Evolutionary conservation across 2,113 vertebrate species (phyloP), one percentile per base, ranked within the genome.

Genomic region (Cynopterus brachyotis): DNA sequence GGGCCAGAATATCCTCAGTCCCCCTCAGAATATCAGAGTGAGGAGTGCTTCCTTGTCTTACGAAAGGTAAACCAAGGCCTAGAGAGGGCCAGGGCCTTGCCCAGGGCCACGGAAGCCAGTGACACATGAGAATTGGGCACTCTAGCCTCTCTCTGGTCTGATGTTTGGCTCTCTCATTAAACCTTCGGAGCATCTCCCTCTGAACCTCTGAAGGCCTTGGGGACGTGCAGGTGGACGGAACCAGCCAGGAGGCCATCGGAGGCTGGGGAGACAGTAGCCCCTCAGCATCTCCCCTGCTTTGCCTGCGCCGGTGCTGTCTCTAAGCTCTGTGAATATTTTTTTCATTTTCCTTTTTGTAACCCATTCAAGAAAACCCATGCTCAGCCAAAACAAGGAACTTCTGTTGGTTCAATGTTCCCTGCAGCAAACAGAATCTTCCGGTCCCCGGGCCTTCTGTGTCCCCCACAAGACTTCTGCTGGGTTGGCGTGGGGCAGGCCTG

Each of bases 321-420:
- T 66, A 79, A 69, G 70, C 11, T 26, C 87, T 69, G 55, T 20
- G 73, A 53, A 64, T 7, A 17, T 30, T n/a, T 86, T 75, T 81
- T 69, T 35, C 22, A 24, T 47, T 81, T 97, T 64, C 19, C 37
- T 96, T 91, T 96, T 89, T 81, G 90, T 90, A 72, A 93, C 53
- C 85, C 92, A 69, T 94, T 97, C 79, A 90, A 96, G 72, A 96
- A 97, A 97, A 78, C 50, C 73, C 79, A 78, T 37, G 92, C 28
- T 50, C 47, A 96, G 96, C 96, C 64, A 24, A 96, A 96, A 89
- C 79, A 93, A 94, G 92, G 94, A 94, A 96, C 93, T 97, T 97
- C 94, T 98, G 97, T 92, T 87, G 96, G 83, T 87, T 96, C 92
- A 60, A 0, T 95, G 97, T 97, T 97, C 97, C 19, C 90, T 85